Conservation (phyloP, 2,113 vertebrate genomes). For the Pomatorhinus ruficollis region DNA sequence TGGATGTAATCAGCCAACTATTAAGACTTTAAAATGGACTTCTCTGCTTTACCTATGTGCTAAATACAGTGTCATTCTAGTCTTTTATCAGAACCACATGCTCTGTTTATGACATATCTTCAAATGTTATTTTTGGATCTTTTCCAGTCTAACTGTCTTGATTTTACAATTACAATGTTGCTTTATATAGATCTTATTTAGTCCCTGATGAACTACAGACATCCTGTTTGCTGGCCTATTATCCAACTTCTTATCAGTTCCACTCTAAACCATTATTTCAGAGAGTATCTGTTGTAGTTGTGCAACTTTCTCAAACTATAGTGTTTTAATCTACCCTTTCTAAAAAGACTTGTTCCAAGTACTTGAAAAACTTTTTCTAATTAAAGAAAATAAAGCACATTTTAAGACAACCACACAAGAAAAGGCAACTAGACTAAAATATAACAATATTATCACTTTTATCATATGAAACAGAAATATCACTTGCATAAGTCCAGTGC, state of each 20-base stretch:
- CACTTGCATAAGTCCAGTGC: neutral
- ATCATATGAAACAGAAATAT: neutral
- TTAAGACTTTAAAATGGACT: neutral
- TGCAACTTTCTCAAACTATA: neutral
- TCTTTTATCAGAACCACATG: slow-evolving; percentile 16
- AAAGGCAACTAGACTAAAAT: neutral
- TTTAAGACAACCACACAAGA: neutral
- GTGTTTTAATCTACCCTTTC: neutral
- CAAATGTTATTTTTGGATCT: slow-evolving; percentile 29
- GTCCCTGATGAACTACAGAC: slow-evolving; percentile 48
- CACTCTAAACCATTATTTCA: neutral
- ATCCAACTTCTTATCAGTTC: slow-evolving; percentile 17
- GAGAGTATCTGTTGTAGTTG: neutral
- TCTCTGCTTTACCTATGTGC: neutral
- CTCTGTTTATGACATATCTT: neutral
- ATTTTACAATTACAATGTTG: slow-evolving; percentile 9
- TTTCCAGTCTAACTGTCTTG: neutral
- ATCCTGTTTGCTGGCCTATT: slow-evolving; percentile 42
- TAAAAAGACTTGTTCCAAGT: neutral
- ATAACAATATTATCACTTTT: neutral
- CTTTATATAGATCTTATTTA: slow-evolving; percentile 59
- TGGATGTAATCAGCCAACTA: neutral
- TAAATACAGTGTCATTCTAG: neutral
- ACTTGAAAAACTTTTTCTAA: neutral
- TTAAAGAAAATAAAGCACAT: neutral